Base-by-base conservation (phyloP, 2,888 invertebrate genomes). In the Melolontha melolontha region DNA sequence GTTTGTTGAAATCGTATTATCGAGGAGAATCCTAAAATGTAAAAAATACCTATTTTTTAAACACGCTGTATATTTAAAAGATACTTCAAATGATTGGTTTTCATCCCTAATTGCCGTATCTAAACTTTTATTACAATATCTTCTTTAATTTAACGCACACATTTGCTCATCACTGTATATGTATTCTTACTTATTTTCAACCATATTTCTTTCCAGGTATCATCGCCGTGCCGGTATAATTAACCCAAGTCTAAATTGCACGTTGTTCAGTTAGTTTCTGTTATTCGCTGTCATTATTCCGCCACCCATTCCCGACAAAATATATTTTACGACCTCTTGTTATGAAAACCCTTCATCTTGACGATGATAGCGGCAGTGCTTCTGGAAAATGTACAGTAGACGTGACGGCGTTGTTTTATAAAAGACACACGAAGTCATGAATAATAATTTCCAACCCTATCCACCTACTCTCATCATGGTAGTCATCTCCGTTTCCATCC, bases 391-490 rank as follows among this genome's bases (percentile, higher is more conserved):
- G 52, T 54, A 54, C 39, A 40, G 34, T 16, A 6, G 29, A 34
- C 52, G 52, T 54, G 39, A 54, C 52, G 39, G 52, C 39, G 52
- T 54, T 54, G 52, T 54, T 54, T 54, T 16, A 54, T 54, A 54
- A 54, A 54, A 54, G 52, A 54, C 39, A 54, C 52, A 54, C 52
- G 39, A 54, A 54, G 52, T 54, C 52, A 54, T 54, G 52, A 54
- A 54, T 54, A 54, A 54, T 54, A 54, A 54, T 54, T 54, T 54
- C 27, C 16, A 54, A 39, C 39, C 52, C 52, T 54, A 34, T 34
- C 34, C 34, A 34, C 34, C 34, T 34, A 34, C 34, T 34, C 34
- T 34, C 34, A 34, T 34, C 34, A 34, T 6, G 34, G 34, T 54
- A 54, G 44, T 54, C 27, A 40, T 16, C 39, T 54, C 34, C 34